Evolutionary conservation across 1,140 invertebrate species (phyloP).

Genomic region (Helicorthomorpha holstii): DNA sequence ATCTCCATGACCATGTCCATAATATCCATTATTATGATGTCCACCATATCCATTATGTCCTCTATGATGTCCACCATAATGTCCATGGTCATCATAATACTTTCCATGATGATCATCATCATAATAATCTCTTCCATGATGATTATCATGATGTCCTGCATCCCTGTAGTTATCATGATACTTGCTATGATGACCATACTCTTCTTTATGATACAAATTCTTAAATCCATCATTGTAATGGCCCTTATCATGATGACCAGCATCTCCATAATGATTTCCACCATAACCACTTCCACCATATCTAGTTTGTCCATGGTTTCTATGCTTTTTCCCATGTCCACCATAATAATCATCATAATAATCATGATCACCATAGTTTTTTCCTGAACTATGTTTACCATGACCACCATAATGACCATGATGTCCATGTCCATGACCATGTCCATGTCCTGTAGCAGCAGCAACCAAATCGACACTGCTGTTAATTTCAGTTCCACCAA

Average conservation of each 20-base stretch:
- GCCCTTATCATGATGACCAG: neutral
- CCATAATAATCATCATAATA: neutral
- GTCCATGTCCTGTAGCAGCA: neutral
- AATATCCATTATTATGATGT: neutral
- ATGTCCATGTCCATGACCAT: neutral
- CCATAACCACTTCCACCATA: neutral
- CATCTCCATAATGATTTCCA: neutral
- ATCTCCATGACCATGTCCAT: neutral
- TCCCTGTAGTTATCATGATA: neutral
- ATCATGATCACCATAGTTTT: neutral
- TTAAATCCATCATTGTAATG: neutral
- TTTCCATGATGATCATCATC: neutral
- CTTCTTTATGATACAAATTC: neutral
- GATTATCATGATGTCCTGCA: neutral
- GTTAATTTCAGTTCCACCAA: no score
- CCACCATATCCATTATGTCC: neutral
- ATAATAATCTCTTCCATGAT: neutral
- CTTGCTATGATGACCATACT: neutral
- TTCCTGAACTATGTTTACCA: neutral
- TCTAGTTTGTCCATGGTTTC: neutral
- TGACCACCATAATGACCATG: neutral
- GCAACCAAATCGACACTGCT: no score
- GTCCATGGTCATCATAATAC: neutral
- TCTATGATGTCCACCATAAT: neutral
- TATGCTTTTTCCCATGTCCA: neutral